Base-by-base conservation (phyloP, 1,140 invertebrate genomes). In the Oryzaephilus surinamensis region DNA sequence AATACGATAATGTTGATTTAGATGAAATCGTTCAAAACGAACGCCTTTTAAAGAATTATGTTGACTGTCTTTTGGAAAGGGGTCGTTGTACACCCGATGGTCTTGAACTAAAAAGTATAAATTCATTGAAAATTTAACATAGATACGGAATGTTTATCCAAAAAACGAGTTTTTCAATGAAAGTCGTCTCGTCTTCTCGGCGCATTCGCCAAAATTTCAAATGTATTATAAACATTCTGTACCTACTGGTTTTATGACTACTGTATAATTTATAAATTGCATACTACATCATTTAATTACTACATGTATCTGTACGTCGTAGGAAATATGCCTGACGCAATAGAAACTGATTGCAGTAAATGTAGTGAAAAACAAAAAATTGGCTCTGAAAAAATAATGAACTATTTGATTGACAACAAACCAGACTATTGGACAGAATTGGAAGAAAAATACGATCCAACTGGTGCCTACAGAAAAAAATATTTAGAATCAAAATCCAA, bases 11-110 rank as follows among this genome's bases (percentile, higher is more conserved):
- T 45, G 63, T 85, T 18, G 63, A 85, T 54, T 14, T 84, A 8
- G 70, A 83, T 23, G 68, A 77, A 43, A 76, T 87, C 32, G 54
- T 85, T 1, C 58, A 62, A 0, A 84, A 74, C 36, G 72, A 79
- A 1, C 65, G 81, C 20, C 60, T 87, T 11, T 59, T 84, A 3
- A 62, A 58, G 1, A 75, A 70, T 32, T 84, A 85, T 45, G 57
- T 69, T 5, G 71, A 81, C 38, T 87, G 83, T 54, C 45, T 85
- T 1, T 38, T 84, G 46, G 76, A 77, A 0, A 64, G 67, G 31
- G 77, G 74, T 7, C 67, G 67, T 10, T 85, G 83, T 60, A 80
- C 74, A 4, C 60, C 77, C n/a, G 81, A 85, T 35, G 81, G 69
- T 32, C 61, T 64, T 32, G 79, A 81, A 62, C 54, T 85, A 0